Base-by-base conservation (phyloP, 2,888 invertebrate species). In the Rhodophaea formosa region DNA sequence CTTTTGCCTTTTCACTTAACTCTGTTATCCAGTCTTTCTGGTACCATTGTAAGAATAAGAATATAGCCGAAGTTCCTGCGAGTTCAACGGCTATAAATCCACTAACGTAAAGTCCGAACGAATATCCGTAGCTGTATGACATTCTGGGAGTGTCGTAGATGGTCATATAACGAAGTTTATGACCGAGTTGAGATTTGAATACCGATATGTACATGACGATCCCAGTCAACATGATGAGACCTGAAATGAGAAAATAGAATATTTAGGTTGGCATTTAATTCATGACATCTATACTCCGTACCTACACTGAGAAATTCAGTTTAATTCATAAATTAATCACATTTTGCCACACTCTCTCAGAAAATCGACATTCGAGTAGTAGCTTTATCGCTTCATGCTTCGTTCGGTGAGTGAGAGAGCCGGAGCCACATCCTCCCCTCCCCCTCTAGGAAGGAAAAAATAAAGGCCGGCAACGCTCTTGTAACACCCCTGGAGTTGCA, bases 191-290 rank as follows among this genome's bases (percentile, higher is more conserved):
- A 8, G 97, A 95, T 86, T 97, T 97, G 82, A 97, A 95, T 75
- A 97, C 95, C 58, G 97, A 97, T 91, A 97, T 97, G 93, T 97
- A 97, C 93, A 97, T 96, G 75, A 97, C 96, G 82, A 97, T 94
- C 53, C 97, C 97, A 69, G 96, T 95, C 71, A 97, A 93, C 96
- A 97, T 97, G 67, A 97, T 92, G 64, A 97, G 92, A 81, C 97
- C 97, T 97, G 91, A 55, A 93, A 47, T 2, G 43, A 56, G 46
- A 63, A 29, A 7, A 8, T 1, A 14, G 30, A n/a, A 54, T 52
- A 0, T 16, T 6, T 17, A 23, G 8, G 29, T 8, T 3, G 44
- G 5, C 5, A 23, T 23, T 23, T 3, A 3, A 2, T 3, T 23
- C 23, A 23, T 23, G n/a, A n/a, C n/a, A n/a, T n/a, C n/a, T n/a